A percentile compares a stretch with the other conserved stretches of the same genome.
These are phyloP conservation scores for Pipra filicauda DNA, from an alignment of 2,113 vertebrate genomes.

Conservation along the genomic window DNA sequence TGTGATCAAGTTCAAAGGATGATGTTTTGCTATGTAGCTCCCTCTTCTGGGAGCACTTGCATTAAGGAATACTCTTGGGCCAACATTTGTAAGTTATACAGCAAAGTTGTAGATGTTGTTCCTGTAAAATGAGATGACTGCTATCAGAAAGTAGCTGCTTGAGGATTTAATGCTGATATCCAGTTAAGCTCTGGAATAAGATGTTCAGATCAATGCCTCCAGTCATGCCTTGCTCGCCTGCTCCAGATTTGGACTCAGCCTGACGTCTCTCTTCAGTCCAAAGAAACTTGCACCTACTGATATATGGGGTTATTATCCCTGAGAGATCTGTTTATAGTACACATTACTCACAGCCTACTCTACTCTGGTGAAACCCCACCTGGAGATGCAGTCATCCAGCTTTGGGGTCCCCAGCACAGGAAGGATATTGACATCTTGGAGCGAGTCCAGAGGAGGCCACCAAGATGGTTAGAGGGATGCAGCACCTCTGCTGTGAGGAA, in stretches of 20 bases:
- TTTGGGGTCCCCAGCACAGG: not conserved
- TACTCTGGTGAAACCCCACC: not conserved
- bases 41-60: conserved; percentile 48
- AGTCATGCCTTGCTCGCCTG: not conserved
- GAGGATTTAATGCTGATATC: not conserved
- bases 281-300: not conserved
- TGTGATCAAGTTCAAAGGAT: not conserved
- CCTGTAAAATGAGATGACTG: not conserved
- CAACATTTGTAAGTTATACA: not conserved
- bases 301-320: not conserved
- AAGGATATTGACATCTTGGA: not conserved
- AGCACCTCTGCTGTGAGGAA: not conserved
- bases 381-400: not conserved
- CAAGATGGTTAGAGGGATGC: not conserved
- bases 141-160: not conserved
- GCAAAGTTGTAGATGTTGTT: not conserved
- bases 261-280: not conserved
- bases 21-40: conserved; percentile 38
- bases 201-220: not conserved
- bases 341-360: not conserved
- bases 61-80: not conserved
- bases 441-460: not conserved
- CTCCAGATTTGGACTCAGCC: not conserved
- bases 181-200: not conserved
- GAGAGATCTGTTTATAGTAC: not conserved